Percentiles rank a stretch among this genome's conserved stretches.
Evolutionary conservation across 2,113 vertebrate species (phyloP).

Genomic region (Leiothrix lutea): DNA sequence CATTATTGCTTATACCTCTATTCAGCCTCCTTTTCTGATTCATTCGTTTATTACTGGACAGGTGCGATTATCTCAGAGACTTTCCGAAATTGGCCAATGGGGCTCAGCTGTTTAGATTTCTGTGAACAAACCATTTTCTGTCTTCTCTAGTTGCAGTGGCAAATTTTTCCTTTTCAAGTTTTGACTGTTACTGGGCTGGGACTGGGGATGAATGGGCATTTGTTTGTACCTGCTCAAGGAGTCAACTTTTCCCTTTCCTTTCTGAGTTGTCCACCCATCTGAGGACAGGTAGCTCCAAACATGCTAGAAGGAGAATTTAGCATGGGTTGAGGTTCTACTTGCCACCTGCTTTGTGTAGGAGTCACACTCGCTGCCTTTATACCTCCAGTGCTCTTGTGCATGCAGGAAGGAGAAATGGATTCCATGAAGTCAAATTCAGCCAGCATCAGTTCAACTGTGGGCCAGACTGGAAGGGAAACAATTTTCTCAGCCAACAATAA

Average conservation of each 20-base stretch:
- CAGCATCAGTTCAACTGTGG: neutral
- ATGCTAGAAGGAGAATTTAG: neutral
- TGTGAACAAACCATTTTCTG: slow-evolving; percentile 56
- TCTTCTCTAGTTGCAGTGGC: neutral
- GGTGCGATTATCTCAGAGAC: slow-evolving; percentile 50
- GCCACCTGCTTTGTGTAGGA: neutral
- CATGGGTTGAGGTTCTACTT: neutral
- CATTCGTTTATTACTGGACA: slow-evolving; percentile 71
- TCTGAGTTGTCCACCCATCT: neutral
- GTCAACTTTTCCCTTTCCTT: neutral
- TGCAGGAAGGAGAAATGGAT: neutral
- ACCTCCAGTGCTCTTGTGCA: neutral
- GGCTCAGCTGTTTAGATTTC: slow-evolving; percentile 41
- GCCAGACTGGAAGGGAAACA: neutral
- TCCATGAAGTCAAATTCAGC: neutral
- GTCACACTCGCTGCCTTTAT: neutral
- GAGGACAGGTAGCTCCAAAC: neutral
- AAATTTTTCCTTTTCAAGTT: slow-evolving; percentile 1
- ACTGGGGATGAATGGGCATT: neutral
- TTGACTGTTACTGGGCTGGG: neutral
- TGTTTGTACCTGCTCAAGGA: neutral
- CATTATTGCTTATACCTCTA: slow-evolving; percentile 67
- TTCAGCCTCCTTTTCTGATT: slow-evolving; percentile 66
- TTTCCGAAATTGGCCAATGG: slow-evolving; percentile 36
- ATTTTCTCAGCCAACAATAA: neutral